These are phyloP conservation scores for Phrynocephalus versicolor DNA, from an alignment of 2,113 vertebrate species.

Conservation along the genomic window DNA sequence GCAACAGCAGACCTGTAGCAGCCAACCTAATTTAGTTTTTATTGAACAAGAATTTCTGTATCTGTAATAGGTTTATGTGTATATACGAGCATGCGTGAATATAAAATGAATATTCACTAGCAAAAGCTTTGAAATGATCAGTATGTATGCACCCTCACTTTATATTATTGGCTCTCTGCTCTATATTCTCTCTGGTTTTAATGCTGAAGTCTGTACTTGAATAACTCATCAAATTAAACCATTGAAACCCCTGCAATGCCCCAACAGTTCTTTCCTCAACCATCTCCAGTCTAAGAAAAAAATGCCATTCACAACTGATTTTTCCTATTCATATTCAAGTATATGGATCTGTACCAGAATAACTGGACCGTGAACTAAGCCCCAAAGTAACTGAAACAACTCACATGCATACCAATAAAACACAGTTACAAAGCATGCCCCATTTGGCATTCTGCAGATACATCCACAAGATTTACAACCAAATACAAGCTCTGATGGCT, in stretches of 20 bases:
- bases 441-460: background rate
- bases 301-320: background rate
- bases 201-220: background rate
- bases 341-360: background rate
- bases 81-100: background rate
- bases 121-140: background rate
- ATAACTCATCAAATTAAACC: background rate
- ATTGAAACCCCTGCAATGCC: background rate
- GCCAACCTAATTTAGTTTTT: slow-evolving; percentile 10
- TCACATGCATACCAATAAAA: background rate
- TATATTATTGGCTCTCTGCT: background rate
- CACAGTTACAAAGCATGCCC: background rate
- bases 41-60: background rate
- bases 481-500: background rate
- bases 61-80: background rate
- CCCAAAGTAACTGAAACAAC: background rate
- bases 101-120: background rate
- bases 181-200: background rate
- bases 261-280: background rate
- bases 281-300: too few species aligned
- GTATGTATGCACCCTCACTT: background rate
- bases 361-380: background rate
- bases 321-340: background rate
- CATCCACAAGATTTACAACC: background rate
- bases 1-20: background rate